Percentiles rank a stretch among this genome's conserved stretches.
Evolutionary conservation across 2,888 invertebrate species (phyloP).

Genomic region (Andricus curvator): DNA sequence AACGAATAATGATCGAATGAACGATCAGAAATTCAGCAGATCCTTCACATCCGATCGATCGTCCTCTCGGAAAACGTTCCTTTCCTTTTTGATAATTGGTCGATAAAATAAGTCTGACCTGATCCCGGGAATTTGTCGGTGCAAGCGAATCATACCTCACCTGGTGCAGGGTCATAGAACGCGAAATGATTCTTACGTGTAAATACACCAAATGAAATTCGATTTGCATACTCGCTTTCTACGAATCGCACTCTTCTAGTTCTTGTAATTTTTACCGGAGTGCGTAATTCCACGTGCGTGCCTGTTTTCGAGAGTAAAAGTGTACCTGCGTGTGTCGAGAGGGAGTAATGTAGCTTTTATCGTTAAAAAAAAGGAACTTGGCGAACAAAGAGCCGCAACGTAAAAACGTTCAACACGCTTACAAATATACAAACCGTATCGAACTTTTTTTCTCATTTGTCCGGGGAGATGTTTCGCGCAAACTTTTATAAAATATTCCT

Average conservation of each 20-base stretch:
- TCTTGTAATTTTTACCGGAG: constrained; percentile 56
- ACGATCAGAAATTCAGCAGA: constrained; percentile 5
- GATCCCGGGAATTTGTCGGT: constrained; percentile 19
- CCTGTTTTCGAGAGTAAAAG: constrained; percentile 23
- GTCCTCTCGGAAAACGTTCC: neutral
- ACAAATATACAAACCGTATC: constrained; percentile 44
- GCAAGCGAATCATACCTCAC: constrained; percentile 23
- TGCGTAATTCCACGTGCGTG: constrained; percentile 20
- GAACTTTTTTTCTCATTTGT: constrained; percentile 21
- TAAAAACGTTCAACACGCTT: constrained; percentile 41
- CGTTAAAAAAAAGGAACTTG: constrained; percentile 22
- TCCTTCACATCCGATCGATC: constrained; percentile 13
- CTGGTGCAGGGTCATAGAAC: constrained; percentile 13
- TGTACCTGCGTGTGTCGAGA: constrained; percentile 20
- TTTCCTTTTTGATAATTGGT: neutral
- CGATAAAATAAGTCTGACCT: constrained; percentile 7
- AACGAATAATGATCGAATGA: constrained; percentile 28
- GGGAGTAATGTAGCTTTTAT: constrained; percentile 25
- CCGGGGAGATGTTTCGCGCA: constrained; percentile 36
- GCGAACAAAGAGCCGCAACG: constrained; percentile 18
- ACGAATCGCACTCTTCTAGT: constrained; percentile 60
- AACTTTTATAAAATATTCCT: constrained; percentile 36
- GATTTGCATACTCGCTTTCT: constrained; percentile 62
- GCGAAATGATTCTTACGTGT: constrained; percentile 18
- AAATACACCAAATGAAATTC: constrained; percentile 50